Evolutionary conservation across 2,797 vertebrate genomes (phyloP).

Genomic region (Epinephelus coioides): DNA sequence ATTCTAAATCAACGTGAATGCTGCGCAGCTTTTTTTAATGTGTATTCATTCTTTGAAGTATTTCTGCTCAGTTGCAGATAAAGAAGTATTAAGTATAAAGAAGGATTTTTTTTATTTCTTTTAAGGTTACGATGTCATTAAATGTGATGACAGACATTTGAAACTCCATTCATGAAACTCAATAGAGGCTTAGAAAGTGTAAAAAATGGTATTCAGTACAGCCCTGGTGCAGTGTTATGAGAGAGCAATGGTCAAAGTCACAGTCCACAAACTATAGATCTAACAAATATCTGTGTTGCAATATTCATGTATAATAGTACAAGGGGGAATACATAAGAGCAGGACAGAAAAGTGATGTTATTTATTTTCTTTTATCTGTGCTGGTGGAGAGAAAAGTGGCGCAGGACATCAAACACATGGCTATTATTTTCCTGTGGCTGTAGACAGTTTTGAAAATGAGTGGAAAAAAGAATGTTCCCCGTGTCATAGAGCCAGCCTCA

Average conservation of each 20-base stretch:
- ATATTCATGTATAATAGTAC: constrained; percentile 36
- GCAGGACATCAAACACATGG: constrained; percentile 75
- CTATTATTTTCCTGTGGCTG: constrained; percentile 67
- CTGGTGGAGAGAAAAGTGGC: constrained; percentile 36
- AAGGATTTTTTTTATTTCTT: too few relatives aligned
- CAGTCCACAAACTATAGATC: constrained; percentile 20
- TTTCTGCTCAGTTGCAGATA: too few relatives aligned
- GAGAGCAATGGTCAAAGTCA: constrained; percentile 17
- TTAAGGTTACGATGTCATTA: too few relatives aligned
- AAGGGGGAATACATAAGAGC: constrained; percentile 30
- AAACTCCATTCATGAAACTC: too few relatives aligned
- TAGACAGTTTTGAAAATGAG: constrained; percentile 73
- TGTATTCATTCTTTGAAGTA: too few relatives aligned
- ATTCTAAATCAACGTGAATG: too few relatives aligned
- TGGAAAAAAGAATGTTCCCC: constrained; percentile 71
- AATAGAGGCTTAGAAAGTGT: too few relatives aligned
- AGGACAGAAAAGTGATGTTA: constrained; percentile 36
- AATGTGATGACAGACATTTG: too few relatives aligned
- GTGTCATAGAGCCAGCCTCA: constrained; percentile 59
- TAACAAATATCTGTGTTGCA: constrained; percentile 41
- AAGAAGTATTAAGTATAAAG: too few relatives aligned
- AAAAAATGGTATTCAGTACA: too few relatives aligned
- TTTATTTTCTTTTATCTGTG: constrained; percentile 56
- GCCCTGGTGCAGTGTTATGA: background rate
- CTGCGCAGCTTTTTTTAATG: too few relatives aligned